phyloP scores from a whole-genome alignment of 2,113 vertebrate genomes.

The Chauna torquata region DNA sequence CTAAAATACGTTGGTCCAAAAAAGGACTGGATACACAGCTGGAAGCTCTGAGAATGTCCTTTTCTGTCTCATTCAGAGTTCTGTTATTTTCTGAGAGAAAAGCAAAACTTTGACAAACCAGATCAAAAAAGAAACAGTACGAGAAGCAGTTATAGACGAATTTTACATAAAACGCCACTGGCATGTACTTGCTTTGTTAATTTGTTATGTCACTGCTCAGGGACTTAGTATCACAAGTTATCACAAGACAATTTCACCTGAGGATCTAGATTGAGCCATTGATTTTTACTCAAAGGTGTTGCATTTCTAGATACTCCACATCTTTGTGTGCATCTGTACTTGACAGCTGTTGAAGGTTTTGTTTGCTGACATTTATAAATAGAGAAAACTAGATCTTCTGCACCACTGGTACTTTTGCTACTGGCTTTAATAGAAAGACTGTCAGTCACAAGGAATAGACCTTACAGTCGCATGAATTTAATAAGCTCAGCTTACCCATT shows the following conservation, averaged over 20 bases:
- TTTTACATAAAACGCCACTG: background rate
- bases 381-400: background rate
- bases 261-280: background rate
- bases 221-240: background rate
- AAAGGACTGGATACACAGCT: background rate
- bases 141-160: background rate
- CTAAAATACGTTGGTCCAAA: background rate
- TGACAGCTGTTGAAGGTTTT: background rate
- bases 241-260: background rate
- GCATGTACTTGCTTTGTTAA: background rate
- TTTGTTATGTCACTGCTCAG: background rate
- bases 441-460: background rate
- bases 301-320: background rate
- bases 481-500: background rate
- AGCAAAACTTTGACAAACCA: background rate
- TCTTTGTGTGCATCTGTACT: background rate
- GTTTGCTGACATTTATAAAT: background rate
- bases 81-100: background rate
- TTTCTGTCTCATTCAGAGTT: background rate
- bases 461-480: background rate
- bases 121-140: background rate
- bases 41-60: background rate
- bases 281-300: background rate
- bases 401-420: background rate
- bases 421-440: background rate